Evolutionary conservation across 2,797 vertebrate species (phyloP).

Genomic region (Acrossocheilus fasciatus): DNA sequence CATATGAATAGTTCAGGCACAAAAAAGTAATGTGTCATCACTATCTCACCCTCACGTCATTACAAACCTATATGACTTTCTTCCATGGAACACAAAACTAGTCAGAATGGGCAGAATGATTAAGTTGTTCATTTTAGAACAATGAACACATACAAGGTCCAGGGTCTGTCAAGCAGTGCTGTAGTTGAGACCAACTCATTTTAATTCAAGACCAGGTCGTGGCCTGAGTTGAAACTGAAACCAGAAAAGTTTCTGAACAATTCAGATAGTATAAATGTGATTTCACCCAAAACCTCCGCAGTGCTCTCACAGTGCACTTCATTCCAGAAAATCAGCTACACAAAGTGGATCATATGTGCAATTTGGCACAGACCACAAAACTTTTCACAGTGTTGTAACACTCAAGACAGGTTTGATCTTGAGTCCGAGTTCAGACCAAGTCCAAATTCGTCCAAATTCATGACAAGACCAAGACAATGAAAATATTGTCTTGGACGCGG

Average conservation of each 20-base stretch:
- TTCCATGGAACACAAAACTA: background rate
- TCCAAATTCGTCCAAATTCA: background rate
- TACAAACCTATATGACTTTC: background rate
- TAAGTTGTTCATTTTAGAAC: background rate
- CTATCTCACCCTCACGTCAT: background rate
- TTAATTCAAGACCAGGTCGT: background rate
- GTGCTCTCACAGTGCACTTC: background rate
- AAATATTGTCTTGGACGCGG: too few species aligned
- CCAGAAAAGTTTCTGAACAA: background rate
- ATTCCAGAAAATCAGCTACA: background rate
- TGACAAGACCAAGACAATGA: background rate
- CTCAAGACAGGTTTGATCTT: background rate
- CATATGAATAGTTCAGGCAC: background rate
- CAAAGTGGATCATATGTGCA: background rate
- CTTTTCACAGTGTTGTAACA: background rate
- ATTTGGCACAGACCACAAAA: background rate
- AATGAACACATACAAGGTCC: background rate
- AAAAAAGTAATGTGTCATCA: background rate
- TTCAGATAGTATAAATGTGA: background rate
- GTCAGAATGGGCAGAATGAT: background rate
- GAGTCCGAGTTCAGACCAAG: background rate
- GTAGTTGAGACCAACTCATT: background rate
- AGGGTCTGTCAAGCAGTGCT: background rate
- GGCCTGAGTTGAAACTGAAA: background rate
- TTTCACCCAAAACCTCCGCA: background rate